These are phyloP conservation scores for Lasiurus borealis DNA, from an alignment of 2,113 vertebrate genomes.

Conservation along the genomic window DNA sequence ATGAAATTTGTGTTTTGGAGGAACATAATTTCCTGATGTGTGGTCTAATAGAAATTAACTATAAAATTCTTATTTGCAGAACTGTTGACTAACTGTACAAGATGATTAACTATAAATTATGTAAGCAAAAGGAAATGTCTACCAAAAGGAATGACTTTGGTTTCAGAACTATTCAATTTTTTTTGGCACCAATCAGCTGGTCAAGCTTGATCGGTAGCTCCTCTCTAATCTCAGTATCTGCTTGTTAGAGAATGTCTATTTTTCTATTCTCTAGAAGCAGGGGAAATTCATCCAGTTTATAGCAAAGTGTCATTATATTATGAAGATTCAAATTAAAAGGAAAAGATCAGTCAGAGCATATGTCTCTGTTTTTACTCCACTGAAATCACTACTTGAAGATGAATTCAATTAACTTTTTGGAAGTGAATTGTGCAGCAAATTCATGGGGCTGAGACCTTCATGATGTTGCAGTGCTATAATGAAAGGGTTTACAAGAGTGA, in stretches of 20 bases:
- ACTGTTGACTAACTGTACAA: not conserved
- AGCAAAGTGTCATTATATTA: slow-evolving; percentile 26
- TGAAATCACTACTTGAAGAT: slow-evolving; percentile 15
- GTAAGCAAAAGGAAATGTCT: not conserved
- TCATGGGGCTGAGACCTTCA: not conserved
- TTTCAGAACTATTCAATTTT: not conserved
- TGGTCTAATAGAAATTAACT: not conserved
- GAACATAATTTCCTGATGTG: not conserved
- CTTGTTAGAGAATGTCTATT: not conserved
- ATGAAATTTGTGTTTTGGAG: slow-evolving; percentile 25
- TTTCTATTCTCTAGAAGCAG: not conserved
- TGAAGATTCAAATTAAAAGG: slow-evolving; percentile 43
- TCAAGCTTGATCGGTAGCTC: not conserved
- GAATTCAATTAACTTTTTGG: not conserved
- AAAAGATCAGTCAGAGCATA: not conserved
- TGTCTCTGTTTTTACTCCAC: not conserved
- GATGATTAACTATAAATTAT: not conserved
- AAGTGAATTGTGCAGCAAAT: slow-evolving; percentile 18
- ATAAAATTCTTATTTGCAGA: slow-evolving; percentile 4
- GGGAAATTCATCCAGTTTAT: not conserved
- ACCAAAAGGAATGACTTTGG: not conserved
- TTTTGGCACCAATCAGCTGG: not conserved
- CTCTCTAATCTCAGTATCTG: not conserved
- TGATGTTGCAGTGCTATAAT: not conserved
- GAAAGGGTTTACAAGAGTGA: not conserved